Conservation (phyloP, 2,113 vertebrate species). For the Butorides virescens region DNA sequence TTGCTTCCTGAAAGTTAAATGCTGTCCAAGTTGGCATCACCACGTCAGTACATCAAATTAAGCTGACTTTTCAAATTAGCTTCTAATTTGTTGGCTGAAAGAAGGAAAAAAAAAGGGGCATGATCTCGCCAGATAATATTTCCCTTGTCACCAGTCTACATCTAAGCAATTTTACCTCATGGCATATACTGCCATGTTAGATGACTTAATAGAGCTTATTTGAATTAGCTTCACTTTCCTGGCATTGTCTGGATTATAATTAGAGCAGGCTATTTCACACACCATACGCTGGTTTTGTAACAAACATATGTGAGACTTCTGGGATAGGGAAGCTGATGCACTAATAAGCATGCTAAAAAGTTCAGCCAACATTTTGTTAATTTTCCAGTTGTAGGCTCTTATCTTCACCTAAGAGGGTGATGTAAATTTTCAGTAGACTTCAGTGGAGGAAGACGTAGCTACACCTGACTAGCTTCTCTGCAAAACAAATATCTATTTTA, state of each 20-base stretch:
- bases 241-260: neutral
- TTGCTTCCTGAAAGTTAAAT: neutral
- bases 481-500: neutral
- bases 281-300: neutral
- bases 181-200: neutral
- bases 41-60: neutral
- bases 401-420: neutral
- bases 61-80: neutral
- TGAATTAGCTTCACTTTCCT: neutral
- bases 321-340: neutral
- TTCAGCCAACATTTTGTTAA: neutral
- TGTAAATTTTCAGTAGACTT: neutral
- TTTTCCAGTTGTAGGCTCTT: neutral
- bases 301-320: neutral
- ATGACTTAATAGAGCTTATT: neutral
- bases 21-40: neutral
- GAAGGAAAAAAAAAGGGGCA: neutral
- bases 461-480: neutral
- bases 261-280: neutral
- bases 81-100: neutral
- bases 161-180: neutral
- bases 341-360: neutral
- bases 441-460: neutral
- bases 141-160: neutral
- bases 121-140: neutral